These are phyloP conservation scores for Heliconius sara DNA, from an alignment of 2,888 invertebrate species.

Conservation along the genomic window DNA sequence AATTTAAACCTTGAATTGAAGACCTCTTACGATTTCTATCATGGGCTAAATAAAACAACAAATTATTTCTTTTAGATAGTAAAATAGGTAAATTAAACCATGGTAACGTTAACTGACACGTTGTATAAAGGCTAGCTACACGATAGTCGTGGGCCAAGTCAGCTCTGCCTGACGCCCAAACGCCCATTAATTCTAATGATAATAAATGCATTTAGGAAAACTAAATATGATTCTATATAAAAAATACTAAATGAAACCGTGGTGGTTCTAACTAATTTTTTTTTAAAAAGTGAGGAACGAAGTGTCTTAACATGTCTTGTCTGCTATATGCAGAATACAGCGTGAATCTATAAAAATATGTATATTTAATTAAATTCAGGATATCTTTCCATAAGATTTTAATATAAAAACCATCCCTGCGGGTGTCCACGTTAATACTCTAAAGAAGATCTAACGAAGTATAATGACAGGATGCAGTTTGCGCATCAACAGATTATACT, in stretches of 20 bases:
- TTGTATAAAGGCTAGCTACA: not conserved
- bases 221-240: not conserved
- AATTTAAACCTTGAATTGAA: too few species aligned
- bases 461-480: conserved; percentile 55
- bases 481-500: conserved; percentile 53
- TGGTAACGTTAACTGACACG: not conserved
- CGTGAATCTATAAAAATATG: not conserved
- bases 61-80: too few species aligned
- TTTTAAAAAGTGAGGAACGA: not conserved
- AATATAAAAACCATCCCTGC: conserved; percentile 19
- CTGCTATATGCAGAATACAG: not conserved
- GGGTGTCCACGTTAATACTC: conserved; percentile 33
- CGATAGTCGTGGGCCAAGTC: too few species aligned
- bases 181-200: too few species aligned
- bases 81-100: not conserved
- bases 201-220: not conserved
- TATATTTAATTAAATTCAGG: too few species aligned
- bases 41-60: too few species aligned
- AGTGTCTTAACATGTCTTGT: not conserved
- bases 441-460: conserved; percentile 54
- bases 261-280: not conserved
- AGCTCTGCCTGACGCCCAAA: not conserved
- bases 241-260: not conserved
- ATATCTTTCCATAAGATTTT: too few species aligned
- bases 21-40: too few species aligned